phyloP scores from a whole-genome alignment of 2,113 vertebrate genomes.

The Saccopteryx bilineata region DNA sequence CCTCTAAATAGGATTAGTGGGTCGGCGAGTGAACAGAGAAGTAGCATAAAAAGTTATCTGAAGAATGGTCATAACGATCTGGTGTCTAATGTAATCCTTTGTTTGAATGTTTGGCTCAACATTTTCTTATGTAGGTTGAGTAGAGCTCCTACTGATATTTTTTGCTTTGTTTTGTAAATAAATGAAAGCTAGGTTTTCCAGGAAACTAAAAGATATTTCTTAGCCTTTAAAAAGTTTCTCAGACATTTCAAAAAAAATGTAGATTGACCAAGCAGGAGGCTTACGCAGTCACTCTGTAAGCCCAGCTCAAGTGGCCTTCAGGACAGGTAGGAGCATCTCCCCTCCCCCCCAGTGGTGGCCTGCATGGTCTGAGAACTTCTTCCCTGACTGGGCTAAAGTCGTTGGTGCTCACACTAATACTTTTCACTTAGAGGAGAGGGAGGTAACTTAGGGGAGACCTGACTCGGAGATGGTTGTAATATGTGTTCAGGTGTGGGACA shows the following conservation, averaged over 20 bases:
- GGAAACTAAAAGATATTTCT: not conserved
- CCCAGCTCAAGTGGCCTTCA: not conserved
- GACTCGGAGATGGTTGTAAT: not conserved
- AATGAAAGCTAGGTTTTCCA: constrained; percentile 41
- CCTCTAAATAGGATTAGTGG: not conserved
- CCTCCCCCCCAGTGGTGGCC: too few species aligned
- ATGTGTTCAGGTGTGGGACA: not conserved
- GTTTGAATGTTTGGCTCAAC: not conserved
- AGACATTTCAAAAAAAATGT: not conserved
- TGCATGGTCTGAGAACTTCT: not conserved
- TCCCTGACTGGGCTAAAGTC: not conserved
- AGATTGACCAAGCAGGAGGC: not conserved
- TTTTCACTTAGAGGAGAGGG: not conserved
- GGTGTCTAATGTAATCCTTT: not conserved
- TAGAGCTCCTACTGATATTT: not conserved
- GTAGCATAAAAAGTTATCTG: not conserved
- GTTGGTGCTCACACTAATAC: not conserved
- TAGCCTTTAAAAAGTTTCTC: not conserved
- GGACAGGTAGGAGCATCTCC: not conserved
- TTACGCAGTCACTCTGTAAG: not conserved
- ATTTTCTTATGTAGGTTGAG: not conserved
- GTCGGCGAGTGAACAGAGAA: not conserved
- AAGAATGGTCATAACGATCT: not conserved
- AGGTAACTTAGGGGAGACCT: not conserved
- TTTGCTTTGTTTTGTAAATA: constrained; percentile 22